These are phyloP conservation scores for Heliconius melpomene DNA, from an alignment of 1,140 invertebrate genomes.

Conservation along the genomic window DNA sequence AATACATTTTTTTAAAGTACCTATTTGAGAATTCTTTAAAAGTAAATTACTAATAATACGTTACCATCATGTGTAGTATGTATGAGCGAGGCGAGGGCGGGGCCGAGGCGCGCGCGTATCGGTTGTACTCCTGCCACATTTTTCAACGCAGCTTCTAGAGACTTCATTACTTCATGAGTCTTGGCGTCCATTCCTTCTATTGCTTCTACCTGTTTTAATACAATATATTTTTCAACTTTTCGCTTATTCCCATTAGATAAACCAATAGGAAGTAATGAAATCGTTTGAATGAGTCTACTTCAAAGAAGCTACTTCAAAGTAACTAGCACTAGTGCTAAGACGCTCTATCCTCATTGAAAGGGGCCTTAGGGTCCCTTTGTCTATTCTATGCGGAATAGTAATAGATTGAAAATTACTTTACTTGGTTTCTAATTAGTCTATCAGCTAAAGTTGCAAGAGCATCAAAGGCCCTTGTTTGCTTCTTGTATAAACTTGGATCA, in stretches of 20 bases:
- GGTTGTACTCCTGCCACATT: conserved; percentile 48
- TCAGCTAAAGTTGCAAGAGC: conserved; percentile 63
- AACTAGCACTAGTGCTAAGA: no score
- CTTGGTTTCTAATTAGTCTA: conserved; percentile 64
- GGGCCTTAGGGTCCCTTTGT: no score
- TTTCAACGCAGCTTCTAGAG: conserved; percentile 58
- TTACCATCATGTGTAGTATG: conserved; percentile 46
- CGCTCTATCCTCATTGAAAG: no score
- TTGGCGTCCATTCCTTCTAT: conserved; percentile 56
- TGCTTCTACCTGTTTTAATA: conserved; percentile 53
- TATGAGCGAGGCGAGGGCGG: conserved; percentile 58
- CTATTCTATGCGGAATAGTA: not conserved
- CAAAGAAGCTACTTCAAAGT: no score
- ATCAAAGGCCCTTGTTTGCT: conserved; percentile 68
- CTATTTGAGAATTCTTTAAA: no score
- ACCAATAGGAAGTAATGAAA: no score
- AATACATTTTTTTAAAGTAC: not conserved
- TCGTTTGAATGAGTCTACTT: no score
- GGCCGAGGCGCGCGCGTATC: conserved; percentile 55
- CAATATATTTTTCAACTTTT: not conserved
- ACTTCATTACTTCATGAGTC: conserved; percentile 50
- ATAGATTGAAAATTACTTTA: conserved; percentile 35
- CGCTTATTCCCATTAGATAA: no score
- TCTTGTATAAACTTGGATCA: conserved; percentile 66
- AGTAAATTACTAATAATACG: no score